Evolutionary conservation across 2,888 invertebrate species (phyloP).

Genomic region (Corythucha ciliata): DNA sequence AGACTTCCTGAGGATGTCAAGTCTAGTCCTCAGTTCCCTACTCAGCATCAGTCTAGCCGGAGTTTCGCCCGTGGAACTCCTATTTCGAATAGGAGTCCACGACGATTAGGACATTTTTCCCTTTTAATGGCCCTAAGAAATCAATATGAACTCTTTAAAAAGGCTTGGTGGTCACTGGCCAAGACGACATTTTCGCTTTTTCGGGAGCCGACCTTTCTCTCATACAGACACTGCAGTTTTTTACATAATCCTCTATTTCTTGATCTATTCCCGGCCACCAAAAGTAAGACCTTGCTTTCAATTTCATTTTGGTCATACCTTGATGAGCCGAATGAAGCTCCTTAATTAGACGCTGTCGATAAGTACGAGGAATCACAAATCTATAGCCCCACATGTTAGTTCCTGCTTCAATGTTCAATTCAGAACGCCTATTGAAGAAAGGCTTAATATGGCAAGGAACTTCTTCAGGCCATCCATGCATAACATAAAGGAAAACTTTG

Average conservation of each 20-base stretch:
- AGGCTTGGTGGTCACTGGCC: too few relatives aligned
- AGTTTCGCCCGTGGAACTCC: too few relatives aligned
- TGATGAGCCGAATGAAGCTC: constrained; percentile 34
- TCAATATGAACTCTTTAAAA: too few relatives aligned
- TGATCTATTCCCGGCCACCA: constrained; percentile 35
- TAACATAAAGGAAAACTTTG: constrained; percentile 15
- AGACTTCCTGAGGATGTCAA: too few relatives aligned
- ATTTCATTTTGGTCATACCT: constrained; percentile 36
- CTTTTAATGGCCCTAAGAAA: too few relatives aligned
- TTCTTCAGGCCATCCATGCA: constrained; percentile 16
- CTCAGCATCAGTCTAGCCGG: too few relatives aligned
- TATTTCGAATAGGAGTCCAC: too few relatives aligned
- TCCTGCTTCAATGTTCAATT: constrained; percentile 19
- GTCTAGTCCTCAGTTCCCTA: too few relatives aligned
- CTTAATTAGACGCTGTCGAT: constrained; percentile 27
- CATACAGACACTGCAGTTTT: constrained; percentile 33
- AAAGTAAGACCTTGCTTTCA: constrained; percentile 32
- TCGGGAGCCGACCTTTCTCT: constrained; percentile 24
- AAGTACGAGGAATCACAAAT: constrained; percentile 33
- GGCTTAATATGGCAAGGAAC: constrained; percentile 1
- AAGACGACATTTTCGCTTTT: too few relatives aligned
- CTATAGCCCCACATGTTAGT: constrained; percentile 33
- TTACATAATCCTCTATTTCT: constrained; percentile 33
- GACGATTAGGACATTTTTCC: too few relatives aligned
- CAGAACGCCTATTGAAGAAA: constrained; percentile 14